Base-by-base conservation (phyloP, 2,797 vertebrate genomes). In the Hozukius guyotensis region DNA sequence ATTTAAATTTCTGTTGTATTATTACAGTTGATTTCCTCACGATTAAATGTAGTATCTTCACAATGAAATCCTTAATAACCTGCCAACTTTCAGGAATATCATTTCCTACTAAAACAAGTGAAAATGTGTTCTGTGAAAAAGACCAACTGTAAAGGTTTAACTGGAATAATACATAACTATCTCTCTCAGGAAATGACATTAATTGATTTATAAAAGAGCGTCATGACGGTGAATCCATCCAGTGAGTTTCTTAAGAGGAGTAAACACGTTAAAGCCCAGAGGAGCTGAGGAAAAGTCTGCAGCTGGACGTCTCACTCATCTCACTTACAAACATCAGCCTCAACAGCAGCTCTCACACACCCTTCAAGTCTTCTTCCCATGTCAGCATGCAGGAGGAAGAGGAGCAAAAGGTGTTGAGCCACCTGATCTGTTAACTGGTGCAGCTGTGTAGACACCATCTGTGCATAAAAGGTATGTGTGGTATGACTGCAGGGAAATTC, bases 391-490 rank as follows among this genome's bases (percentile, higher is more conserved):
- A 88, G 36, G 62, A 11, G 72, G 66, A 72, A 70, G n/a, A 68
- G 13, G 70, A 56, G 65, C 20, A 38, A 42, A 72, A 87, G 74
- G 76, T 74, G 85, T 87, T 87, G 75, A 87, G 63, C 76, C 68
- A 81, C 61, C 57, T 74, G 60, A 87, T 87, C 72, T 81, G 80
- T 80, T 79, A 27, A 62, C 77, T 31, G 31, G 9, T 81, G 82
- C 81, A 85, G 77, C 52, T 90, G 71, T 82, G 55, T 61, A 75
- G 72, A 49, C 36, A 77, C 36, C 72, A 74, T 81, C 65, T 82
- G 59, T 91, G 89, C 88, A 78, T 87, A 74, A 83, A 77, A 92
- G 85, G 78, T 84, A 89, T 93, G 78, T 56, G 3, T 71, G 85
- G 81, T 67, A 91, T 90, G 87, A 80, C 61, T 73, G 59, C 2